These are phyloP conservation scores for Gryllus bimaculatus DNA, from an alignment of 1,140 invertebrate species.

Conservation along the genomic window DNA sequence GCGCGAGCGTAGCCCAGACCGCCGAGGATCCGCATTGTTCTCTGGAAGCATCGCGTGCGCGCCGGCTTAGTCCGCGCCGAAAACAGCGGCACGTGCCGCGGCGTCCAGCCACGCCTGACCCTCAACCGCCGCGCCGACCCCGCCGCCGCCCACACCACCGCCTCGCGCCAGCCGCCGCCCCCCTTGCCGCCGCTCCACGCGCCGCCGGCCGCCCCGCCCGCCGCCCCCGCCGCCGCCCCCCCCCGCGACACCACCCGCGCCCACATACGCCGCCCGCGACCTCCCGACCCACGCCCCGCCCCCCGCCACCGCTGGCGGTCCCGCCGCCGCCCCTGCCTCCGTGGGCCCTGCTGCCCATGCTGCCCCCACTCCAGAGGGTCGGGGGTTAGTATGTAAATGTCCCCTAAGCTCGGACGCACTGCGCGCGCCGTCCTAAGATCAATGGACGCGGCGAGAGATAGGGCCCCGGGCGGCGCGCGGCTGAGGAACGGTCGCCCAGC, in stretches of 20 bases:
- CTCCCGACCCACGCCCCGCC: not conserved
- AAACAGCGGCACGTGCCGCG: too few relatives aligned
- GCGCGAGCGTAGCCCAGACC: not conserved
- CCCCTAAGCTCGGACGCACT: not conserved
- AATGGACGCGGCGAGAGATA: not conserved
- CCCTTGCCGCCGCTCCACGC: too few relatives aligned
- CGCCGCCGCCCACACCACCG: too few relatives aligned
- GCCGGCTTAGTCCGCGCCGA: not conserved
- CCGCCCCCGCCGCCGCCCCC: too few relatives aligned
- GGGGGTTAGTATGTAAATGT: constrained; percentile 4
- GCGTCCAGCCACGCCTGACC: too few relatives aligned
- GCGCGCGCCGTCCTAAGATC: not conserved
- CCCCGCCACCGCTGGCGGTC: not conserved
- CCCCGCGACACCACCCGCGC: too few relatives aligned
- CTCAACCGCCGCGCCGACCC: too few relatives aligned
- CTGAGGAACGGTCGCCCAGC: not conserved
- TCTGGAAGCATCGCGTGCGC: not conserved
- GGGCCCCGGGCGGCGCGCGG: too few relatives aligned
- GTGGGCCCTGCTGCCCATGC: not conserved
- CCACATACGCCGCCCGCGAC: too few relatives aligned
- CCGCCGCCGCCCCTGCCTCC: not conserved
- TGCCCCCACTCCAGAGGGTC: too few relatives aligned
- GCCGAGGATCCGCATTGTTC: not conserved
- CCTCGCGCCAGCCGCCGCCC: too few relatives aligned
- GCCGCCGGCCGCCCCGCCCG: too few relatives aligned